Evolutionary conservation across 92 coral and sea anemone species (phyloP).

Genomic region (Epizoanthus illoricatus): DNA sequence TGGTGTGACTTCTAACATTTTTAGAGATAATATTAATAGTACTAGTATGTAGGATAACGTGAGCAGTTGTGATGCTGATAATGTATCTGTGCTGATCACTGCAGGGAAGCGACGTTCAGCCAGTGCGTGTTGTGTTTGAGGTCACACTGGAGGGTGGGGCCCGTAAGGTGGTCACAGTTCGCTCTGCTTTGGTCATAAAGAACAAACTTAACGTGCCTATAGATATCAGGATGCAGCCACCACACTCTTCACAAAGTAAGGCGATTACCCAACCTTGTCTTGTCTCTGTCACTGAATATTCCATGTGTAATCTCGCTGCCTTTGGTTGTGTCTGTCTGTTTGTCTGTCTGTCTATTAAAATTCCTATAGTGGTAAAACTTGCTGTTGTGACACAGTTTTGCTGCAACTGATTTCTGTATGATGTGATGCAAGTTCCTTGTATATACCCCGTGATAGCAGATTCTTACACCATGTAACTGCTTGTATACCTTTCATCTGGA

Average conservation of each 20-base stretch:
- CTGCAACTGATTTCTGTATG: no score
- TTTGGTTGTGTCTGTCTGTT: no score
- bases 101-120: constrained; percentile 74
- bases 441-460: no score
- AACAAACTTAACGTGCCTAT: constrained; percentile 87
- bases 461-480: no score
- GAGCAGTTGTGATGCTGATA: background rate
- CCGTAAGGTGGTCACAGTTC: constrained; percentile 93
- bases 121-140: constrained; percentile 93
- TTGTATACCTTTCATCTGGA: no score
- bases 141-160: constrained; percentile 92
- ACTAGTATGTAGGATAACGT: background rate
- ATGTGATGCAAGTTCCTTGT: no score
- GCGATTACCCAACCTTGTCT: no score
- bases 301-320: background rate
- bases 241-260: constrained; percentile 63
- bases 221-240: constrained; percentile 79
- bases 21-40: background rate
- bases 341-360: no score
- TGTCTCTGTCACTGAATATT: background rate
- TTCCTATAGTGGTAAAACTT: no score
- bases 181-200: constrained; percentile 80
- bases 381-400: no score
- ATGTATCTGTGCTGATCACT: background rate
- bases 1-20: background rate